Evolutionary conservation across 2,888 invertebrate species (phyloP), one percentile per base, ranked within the genome.

Genomic region (Spisula solida): DNA sequence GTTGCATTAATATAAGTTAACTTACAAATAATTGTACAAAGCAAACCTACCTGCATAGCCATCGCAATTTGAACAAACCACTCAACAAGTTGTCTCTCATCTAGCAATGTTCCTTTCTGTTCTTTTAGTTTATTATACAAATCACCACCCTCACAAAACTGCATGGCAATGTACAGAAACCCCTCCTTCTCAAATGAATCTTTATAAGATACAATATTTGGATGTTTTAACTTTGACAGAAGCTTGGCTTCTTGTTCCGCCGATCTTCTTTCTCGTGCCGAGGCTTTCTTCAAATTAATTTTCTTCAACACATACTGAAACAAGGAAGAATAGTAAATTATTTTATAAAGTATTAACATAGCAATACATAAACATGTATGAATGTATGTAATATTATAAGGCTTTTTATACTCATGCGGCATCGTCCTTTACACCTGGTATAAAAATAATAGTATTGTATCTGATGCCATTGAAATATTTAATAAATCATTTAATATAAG

Each of bases 51-150:
- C 96, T 97, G 97, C 75, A 97, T 91, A n/a, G 97, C 97, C 96
- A 97, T 97, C 51, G 97, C 96, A 51, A 97, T 97, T 93, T 97
- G 97, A 56, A 97, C 97, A 95, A 97, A 97, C 97, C 97, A 97
- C 92, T 97, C 97, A 10, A 97, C 96, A 55, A 97, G 95, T 86
- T 97, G 96, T 85, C 96, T 94, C 91, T 97, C 97, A 66, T 96
- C 96, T 78, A 97, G 94, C 5, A 95, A 92, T 2, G 92, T 90
- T 4, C 96, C 96, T 91, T 96, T 96, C 87, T 96, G 96, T 88
- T 96, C 96, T 89, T 96, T 97, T 25, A 97, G 95, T 70, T 95
- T 94, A 16, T 96, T 95, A 92, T 97, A 97, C 47, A 97, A 93
- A 92, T 97, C 97, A 4, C 97, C 97, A 31, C 96, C 97, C 89